Base-by-base conservation (phyloP, 2,113 vertebrate genomes). In the Hyaena hyaena region DNA sequence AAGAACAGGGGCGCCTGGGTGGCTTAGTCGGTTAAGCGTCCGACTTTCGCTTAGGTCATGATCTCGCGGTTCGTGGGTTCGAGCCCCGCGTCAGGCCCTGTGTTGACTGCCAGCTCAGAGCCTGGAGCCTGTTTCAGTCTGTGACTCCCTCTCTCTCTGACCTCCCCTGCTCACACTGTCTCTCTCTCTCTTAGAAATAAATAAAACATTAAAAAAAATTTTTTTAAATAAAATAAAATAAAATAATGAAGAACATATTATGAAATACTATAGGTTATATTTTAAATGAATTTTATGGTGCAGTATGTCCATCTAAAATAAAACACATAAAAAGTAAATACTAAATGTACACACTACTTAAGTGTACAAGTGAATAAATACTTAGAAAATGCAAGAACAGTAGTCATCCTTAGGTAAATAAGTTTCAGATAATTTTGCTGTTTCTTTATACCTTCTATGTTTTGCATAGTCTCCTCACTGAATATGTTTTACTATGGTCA, bases 271-370 rank as follows among this genome's bases (percentile, higher is more conserved):
- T 3, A 81, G n/a, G 58, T 61, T 39, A 33, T 35, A 79, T 39
- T 90, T 93, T 85, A 87, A 87, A 43, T 79, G 14, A 89, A 84
- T 80, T 74, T 35, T 48, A 90, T 97, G 19, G 45, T 39, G 7
- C 0, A 61, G 7, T 39, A 83, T 31, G 28, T 17, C 69, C 76
- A 93, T 33, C 14, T 80, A 89, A 65, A 95, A 94, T 81, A 61
- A 68, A 79, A 55, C 66, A 35, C 12, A 79, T 24, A 79, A 77
- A 84, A 91, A 73, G 31, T 71, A 73, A 82, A 90, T 35, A 71
- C 15, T 81, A 90, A 91, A 73, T 55, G 53, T 55, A 17, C 53
- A 55, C 53, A 55, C 17, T 9, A 28, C 58, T 65, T 93, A 84
- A 9, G 1, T 80, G 55, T 55, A 48, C 9, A 83, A 84, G 26